Percentiles rank a stretch among this genome's conserved stretches.
These are phyloP conservation scores for Tamias sibiricus DNA, from an alignment of 2,113 vertebrate genomes.

Conservation along the genomic window DNA sequence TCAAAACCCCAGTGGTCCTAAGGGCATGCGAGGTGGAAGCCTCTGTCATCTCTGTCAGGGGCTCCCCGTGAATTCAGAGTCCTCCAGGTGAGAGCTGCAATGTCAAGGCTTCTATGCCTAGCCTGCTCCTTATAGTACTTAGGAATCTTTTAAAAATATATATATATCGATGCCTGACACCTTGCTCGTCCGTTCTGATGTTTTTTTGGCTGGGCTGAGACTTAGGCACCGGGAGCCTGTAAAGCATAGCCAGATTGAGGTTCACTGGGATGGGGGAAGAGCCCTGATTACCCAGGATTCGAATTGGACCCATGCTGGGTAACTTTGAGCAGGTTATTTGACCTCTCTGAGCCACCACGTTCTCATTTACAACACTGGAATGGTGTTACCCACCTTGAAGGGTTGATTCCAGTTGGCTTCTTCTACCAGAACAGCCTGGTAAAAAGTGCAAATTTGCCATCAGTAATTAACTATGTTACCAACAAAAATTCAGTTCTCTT, in stretches of 20 bases:
- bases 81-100: background rate
- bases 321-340: background rate
- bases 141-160: background rate
- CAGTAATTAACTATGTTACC: background rate
- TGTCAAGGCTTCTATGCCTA: background rate
- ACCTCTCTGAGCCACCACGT: background rate
- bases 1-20: background rate
- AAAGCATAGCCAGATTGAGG: background rate
- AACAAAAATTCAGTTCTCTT: constrained; percentile 7
- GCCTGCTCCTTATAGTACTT: background rate
- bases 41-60: background rate
- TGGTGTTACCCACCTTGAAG: background rate
- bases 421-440: background rate
- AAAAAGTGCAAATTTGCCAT: background rate
- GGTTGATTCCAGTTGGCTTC: background rate
- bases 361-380: background rate
- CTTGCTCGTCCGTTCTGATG: background rate
- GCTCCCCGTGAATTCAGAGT: background rate
- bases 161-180: background rate
- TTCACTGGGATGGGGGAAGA: background rate
- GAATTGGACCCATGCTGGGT: background rate
- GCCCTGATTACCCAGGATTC: background rate
- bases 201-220: background rate
- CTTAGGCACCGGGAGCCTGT: background rate
- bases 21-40: background rate